Evolutionary conservation across 2,888 invertebrate genomes (phyloP), one percentile per base, ranked within the genome.

Genomic region (Dynastes grantii): DNA sequence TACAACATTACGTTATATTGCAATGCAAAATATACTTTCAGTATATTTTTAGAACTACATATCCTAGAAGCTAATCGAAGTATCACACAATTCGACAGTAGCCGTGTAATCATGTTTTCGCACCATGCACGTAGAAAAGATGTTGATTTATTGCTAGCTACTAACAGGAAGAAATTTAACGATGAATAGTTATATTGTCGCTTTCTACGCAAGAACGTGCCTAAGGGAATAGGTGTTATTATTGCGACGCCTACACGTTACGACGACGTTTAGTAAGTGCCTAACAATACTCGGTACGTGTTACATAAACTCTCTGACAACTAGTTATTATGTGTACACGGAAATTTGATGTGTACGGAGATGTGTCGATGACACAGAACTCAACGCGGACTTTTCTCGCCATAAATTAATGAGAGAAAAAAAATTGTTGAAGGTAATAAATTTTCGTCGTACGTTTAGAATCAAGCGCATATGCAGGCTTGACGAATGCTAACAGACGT

Each of bases 341-440:
- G 67, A 67, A 67, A 67, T 27, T 9, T 11, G 27, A 8, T 49
- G 22, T 45, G 49, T 16, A 22, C 67, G 67, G 22, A 67, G 67
- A 67, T 67, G 67, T 67, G 49, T 49, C 67, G 67, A 67, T 67
- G 67, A 67, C 67, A 67, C 67, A 67, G 45, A 67, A 67, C 67
- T 67, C 67, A 49, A 67, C 49, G 67, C 65, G 13, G 6, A 13
- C 27, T 32, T 22, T 49, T 13, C 27, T 9, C 8, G 27, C 45
- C 45, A 45, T 67, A 67, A 67, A 67, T 67, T 67, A 67, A 45
- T 27, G 67, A 67, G 67, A 40, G 65, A 49, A 49, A 9, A 37
- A 64, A 64, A 67, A 67, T 49, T 67, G 67, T 67, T 67, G 49
- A 67, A 67, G 11, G 67, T 45, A 49, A 67, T 67, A 67, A 67